Base-by-base conservation (phyloP, 2,888 invertebrate genomes). In the Strigamia maritima region DNA sequence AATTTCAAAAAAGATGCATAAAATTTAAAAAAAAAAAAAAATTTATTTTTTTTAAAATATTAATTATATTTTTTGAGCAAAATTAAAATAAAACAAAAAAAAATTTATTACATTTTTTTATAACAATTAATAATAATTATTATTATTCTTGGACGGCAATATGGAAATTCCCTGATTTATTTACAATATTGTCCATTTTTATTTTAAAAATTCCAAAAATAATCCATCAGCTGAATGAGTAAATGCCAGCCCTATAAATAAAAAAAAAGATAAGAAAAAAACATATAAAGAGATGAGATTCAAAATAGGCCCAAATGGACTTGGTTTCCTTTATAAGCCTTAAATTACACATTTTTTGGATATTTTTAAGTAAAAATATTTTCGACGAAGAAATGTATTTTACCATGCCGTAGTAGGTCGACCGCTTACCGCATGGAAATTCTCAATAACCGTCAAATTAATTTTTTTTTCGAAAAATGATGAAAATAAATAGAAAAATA, bases 141-240 rank as follows among this genome's bases (percentile, higher is more conserved):
- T 26, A 8, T 26, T 28, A 14, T 70, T 70, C 2, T 70, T 70
- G 70, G 70, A 70, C 70, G 70, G 70, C 26, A 70, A 3, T 70
- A 12, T 28, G 26, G 70, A 70, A 60, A 70, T 70, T 70, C 70
- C 70, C 70, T 70, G 70, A 70, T 28, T 54, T 19, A 54, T 70
- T 70, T 70, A 70, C 70, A 70, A 10, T 28, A 7, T 28, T 60
- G 19, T 19, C 14, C 10, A 3, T 44, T 44, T 14, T 16, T 54
- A n/a, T 54, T 54, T 54, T 28, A 28, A n/a, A 16, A 26, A 26
- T 26, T 70, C 70, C 70, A 70, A 70, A 70, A 70, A 70, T 70
- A 70, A 70, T 70, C 14, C 12, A 70, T 26, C 26, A 70, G 70
- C 28, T 28, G 70, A 28, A 70, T 26, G 26, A 70, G 70, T 8